Conservation (phyloP, 2,797 vertebrate species). For the Cyclura pinguis region DNA sequence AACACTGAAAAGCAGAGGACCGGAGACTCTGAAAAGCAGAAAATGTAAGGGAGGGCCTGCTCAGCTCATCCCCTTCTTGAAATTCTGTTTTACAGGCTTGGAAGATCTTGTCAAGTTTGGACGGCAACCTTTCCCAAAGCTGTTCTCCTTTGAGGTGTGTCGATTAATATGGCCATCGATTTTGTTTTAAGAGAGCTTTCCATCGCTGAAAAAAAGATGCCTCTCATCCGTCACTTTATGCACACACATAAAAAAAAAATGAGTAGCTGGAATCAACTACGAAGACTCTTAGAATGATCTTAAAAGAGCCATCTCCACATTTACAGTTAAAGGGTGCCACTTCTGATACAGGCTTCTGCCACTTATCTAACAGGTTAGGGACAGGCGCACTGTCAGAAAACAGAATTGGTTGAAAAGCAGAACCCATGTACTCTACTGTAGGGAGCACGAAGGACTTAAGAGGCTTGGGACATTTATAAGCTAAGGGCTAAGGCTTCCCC, state of each 20-base stretch:
- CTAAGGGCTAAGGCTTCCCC: too few species aligned
- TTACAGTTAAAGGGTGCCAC: too few species aligned
- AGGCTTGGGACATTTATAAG: too few species aligned
- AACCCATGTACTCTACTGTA: too few species aligned
- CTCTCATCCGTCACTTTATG: neutral
- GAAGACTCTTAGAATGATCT: neutral
- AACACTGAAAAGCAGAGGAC: neutral
- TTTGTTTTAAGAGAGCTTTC: neutral
- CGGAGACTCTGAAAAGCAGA: conserved; percentile 13
- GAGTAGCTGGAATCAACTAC: too few species aligned
- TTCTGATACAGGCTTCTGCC: too few species aligned
- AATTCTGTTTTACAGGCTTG: neutral
- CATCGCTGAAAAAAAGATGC: neutral
- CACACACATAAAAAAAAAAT: neutral
- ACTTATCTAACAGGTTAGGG: too few species aligned
- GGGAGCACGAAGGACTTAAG: too few species aligned
- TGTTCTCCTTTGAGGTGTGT: neutral
- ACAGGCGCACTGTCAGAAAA: too few species aligned
- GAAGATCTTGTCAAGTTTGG: conserved; percentile 24
- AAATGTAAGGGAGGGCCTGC: conserved; percentile 45
- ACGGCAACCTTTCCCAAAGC: conserved; percentile 38
- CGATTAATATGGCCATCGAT: too few species aligned
- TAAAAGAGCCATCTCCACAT: neutral
- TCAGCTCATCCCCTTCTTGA: neutral
- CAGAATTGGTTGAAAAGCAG: too few species aligned